Conservation (phyloP, 2,113 vertebrate genomes). For the Anoura caudifer region DNA sequence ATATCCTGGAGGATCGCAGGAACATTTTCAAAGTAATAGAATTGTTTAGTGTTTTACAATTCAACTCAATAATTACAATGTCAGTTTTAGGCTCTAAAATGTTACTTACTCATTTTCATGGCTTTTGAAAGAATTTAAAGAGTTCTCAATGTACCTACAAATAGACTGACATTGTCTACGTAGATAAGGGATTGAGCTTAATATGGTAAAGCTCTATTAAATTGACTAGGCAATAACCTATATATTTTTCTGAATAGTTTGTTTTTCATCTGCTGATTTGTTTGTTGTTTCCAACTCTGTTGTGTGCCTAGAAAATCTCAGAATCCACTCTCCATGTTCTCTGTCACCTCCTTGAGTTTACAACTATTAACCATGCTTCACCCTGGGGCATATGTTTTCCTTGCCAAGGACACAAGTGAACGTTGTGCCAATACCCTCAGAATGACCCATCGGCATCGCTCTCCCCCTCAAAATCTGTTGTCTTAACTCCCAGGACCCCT, state of each 20-base stretch:
- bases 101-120: not conserved
- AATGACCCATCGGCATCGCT: not conserved
- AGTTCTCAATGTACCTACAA: not conserved
- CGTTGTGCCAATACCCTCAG: not conserved
- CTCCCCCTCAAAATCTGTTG: not conserved
- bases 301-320: not conserved
- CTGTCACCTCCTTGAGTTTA: not conserved
- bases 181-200: not conserved
- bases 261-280: not conserved
- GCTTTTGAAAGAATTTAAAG: not conserved
- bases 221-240: not conserved
- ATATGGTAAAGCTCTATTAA: not conserved
- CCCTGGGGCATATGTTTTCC: not conserved
- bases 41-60: slow-evolving; percentile 46
- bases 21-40: slow-evolving; percentile 22
- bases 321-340: not conserved
- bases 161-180: not conserved
- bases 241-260: not conserved
- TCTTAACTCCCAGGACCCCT: not conserved
- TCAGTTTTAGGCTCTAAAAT: not conserved
- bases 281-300: not conserved
- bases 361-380: not conserved
- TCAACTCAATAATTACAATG: slow-evolving; percentile 7
- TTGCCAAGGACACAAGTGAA: not conserved
- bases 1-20: not conserved